Evolutionary conservation across 2,113 vertebrate genomes (phyloP), one percentile per base, ranked within the genome.

Genomic region (Cavia porcellus): DNA sequence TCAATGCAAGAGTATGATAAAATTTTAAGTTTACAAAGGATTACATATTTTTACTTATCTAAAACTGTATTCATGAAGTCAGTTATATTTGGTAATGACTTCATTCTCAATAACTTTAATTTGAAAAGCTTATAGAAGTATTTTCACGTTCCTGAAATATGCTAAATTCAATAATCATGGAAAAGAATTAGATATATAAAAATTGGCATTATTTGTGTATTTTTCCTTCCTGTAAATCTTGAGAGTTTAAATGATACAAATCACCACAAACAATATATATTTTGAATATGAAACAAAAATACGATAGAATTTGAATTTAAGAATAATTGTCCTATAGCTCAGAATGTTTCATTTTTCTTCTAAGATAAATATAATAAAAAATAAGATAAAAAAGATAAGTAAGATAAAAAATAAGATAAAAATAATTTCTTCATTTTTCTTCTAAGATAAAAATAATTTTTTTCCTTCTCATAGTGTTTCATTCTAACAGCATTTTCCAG

Each of bases 21-120:
- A 22, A 84, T 89, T 72, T 94, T 70, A 84, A 94, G 88, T 84
- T 50, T 72, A 85, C 38, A 83, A 55, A 52, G 17, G 68, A 79
- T 83, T 79, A 79, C 0, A 30, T 90, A 83, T 35, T 77, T 90
- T 62, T 61, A 85, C n/a, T 62, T 62, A 75, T 64, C 13, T n/a
- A 38, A 66, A 35, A 74, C 25, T 61, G 42, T 20, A 50, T 77
- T 89, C 50, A 32, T 32, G 64, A 66, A 32, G 64, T 66, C 28
- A 66, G 6, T 32, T 66, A 5, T 14, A 66, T 66, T 66, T 66
- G 12, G 12, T 66, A 66, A 5, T 32, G 30, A 32, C 64, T 66
- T 30, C 64, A 66, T 32, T 32, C 64, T 5, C 28, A 66, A 32
- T 66, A 66, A 66, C 1, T 32, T 66, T 66, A 32, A 66, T 32